These are phyloP conservation scores for Anguilla pacifica DNA, from an alignment of 2,797 vertebrate genomes.

Conservation along the genomic window DNA sequence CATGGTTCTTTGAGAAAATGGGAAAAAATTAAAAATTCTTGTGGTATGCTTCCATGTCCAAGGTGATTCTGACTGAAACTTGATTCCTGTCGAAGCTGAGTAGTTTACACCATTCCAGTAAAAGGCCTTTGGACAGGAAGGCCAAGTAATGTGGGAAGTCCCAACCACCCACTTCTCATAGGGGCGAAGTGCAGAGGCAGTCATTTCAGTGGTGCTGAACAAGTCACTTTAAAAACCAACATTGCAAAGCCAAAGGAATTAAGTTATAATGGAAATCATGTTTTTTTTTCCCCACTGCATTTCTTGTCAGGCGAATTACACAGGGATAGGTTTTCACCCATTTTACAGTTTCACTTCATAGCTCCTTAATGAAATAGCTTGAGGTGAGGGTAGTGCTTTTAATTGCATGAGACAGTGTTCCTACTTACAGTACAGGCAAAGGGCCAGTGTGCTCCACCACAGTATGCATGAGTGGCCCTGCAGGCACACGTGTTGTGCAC, in stretches of 20 bases:
- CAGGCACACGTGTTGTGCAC: background rate
- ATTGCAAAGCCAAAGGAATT: slow-evolving; percentile 48
- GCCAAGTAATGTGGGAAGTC: slow-evolving; percentile 49
- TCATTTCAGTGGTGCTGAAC: slow-evolving; percentile 46
- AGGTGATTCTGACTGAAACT: slow-evolving; percentile 55
- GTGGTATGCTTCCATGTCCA: slow-evolving; percentile 40
- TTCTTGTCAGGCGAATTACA: slow-evolving; percentile 42
- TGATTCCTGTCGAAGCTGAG: slow-evolving; percentile 53
- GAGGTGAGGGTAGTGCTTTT: background rate
- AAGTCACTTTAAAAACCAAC: slow-evolving; percentile 50
- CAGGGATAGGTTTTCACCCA: slow-evolving; percentile 43
- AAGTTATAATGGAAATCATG: slow-evolving; percentile 36
- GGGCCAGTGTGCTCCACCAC: background rate
- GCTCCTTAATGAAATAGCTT: slow-evolving; percentile 12
- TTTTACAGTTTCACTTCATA: slow-evolving; percentile 45
- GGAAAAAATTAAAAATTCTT: slow-evolving; percentile 25
- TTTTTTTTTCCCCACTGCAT: slow-evolving; percentile 44
- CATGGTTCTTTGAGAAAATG: slow-evolving; percentile 15
- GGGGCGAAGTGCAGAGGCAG: slow-evolving; percentile 41
- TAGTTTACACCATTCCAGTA: slow-evolving; percentile 52
- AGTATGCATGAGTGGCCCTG: background rate
- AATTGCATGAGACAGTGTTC: background rate
- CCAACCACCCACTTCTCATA: slow-evolving; percentile 53
- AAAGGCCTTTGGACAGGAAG: slow-evolving; percentile 57
- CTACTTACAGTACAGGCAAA: background rate